Base-by-base conservation (phyloP, 2,888 invertebrate genomes). In the Epistrophella euchroma region DNA sequence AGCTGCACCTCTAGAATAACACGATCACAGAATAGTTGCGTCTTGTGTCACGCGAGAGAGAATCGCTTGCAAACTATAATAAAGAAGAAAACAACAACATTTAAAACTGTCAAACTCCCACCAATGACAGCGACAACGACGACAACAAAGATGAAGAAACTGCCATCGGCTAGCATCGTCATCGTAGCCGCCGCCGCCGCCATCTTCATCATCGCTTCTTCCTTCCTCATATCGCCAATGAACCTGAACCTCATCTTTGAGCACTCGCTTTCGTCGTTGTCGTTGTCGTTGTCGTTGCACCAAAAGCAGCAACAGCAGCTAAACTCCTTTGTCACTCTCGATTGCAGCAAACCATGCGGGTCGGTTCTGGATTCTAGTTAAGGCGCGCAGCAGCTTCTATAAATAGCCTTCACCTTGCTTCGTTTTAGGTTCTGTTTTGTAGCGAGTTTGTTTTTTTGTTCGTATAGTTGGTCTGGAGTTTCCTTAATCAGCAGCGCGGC, bases 321-420 rank as follows among this genome's bases (percentile, higher is more conserved):
- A 66, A 83, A 84, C 79, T 84, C 55, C 80, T 79, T 75, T 80
- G 81, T 81, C 81, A 81, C 81, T 86, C 85, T 86, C 85, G 85
- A 86, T 86, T 86, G 85, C 52, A 52, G 52, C 25, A 71, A 82
- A 52, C 78, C 77, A 82, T 78, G 81, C 77, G 70, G 70, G 52
- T 68, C 70, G 85, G 76, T 85, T 80, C 85, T 76, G 1, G 85
- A 76, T 85, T 80, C 85, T 80, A 76, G 80, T 80, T 80, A 84
- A 85, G 77, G 64, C 73, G 70, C 66, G 43, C 40, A 47, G 17
- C 70, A 47, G 45, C 40, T 28, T 82, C 86, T 86, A 82, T 78
- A 86, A 86, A 86, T 86, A 86, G 77, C 58, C 86, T 70, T 86
- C 82, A 82, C 81, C 82, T 86, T 86, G 78, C 86, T 74, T 66